Base-by-base conservation (phyloP, 2,797 vertebrate genomes). In the Thamnophis elegans region DNA sequence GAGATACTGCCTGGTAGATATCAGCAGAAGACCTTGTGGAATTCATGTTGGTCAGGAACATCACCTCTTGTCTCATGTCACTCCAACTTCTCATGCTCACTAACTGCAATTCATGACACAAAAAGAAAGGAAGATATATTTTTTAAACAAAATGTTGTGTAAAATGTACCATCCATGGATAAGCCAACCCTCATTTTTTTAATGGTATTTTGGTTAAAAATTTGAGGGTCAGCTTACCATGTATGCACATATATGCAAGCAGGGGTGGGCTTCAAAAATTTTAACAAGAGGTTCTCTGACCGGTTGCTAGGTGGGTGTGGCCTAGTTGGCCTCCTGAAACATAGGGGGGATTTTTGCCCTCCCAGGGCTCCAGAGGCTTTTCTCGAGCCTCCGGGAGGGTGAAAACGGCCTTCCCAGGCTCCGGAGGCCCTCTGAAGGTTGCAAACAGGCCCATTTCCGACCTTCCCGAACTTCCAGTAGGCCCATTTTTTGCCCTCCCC, bases 1-100 rank as follows among this genome's bases (percentile, higher is more conserved):
- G 98, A 0, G 99, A 99, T 87, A 99, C 98, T 0, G 99, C 99
- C 97, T 99, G 98, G 96, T 99, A 99, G 96, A 99, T 98, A 95
- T 98, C 92, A 0, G 97, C 97, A 86, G 99, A 98, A 0, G 99
- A 99, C 5, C 98, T 97, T 0, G 98, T 98, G 94, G 98, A 96
- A 22, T 99, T 99, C 85, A 96, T 96, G 0, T 95, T 97, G 7
- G 95, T 98, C 94, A 99, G 97, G 95, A 99, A 99, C 94, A 98
- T 89, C 94, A 99, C 98, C 96, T 99, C 99, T 4, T 98, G 98
- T 91, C 99, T 97, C 98, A 99, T 98, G 95, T 99, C 98, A 0
- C 98, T 97, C 99, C 99, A 99, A 95, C 99, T 99, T 96, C 96
- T 99, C 98, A 99, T 99, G 89, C 97, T 97, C 47, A 98, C 97